Conservation (phyloP, 2,113 vertebrate genomes). For the Apistogramma diplotaenia region DNA sequence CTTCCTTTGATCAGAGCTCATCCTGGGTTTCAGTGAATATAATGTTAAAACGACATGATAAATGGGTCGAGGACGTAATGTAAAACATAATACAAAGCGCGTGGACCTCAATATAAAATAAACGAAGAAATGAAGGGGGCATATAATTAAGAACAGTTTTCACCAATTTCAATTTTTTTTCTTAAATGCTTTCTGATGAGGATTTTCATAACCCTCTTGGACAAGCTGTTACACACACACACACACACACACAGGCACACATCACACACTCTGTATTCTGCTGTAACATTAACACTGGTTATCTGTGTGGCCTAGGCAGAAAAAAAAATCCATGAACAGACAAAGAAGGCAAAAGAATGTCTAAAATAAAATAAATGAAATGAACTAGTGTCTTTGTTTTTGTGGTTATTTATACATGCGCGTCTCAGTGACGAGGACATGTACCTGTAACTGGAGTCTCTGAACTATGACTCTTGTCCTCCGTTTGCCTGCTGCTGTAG, state of each 20-base stretch:
- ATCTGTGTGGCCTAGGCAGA: conserved; percentile 55
- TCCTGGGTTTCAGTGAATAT: conserved; percentile 6
- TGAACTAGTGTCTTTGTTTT: conserved; percentile 56
- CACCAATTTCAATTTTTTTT: not conserved
- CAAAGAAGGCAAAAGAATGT: conserved; percentile 34
- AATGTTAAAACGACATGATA: not conserved
- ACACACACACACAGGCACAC: conserved; percentile 24
- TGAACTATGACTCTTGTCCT: conserved; percentile 83
- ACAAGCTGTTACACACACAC: conserved; percentile 13
- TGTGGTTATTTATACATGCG: conserved; percentile 42
- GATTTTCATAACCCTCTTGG: not conserved
- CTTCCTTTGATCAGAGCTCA: conserved; percentile 18
- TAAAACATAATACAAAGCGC: conserved; percentile 32
- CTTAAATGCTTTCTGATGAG: conserved; percentile 40
- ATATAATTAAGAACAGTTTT: not conserved
- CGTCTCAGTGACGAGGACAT: conserved; percentile 79
- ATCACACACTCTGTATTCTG: conserved; percentile 35
- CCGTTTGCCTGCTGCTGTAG: conserved; percentile 83
- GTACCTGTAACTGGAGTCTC: conserved; percentile 89
- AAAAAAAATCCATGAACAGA: conserved; percentile 41
- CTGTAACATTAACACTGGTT: conserved; percentile 57
- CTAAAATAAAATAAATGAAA: conserved; percentile 51
- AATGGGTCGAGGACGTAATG: conserved; percentile 1
- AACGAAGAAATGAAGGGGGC: not conserved
- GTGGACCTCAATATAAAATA: conserved; percentile 12